Base-by-base conservation (phyloP, 1,140 invertebrate genomes). In the Teleogryllus occipitalis region DNA sequence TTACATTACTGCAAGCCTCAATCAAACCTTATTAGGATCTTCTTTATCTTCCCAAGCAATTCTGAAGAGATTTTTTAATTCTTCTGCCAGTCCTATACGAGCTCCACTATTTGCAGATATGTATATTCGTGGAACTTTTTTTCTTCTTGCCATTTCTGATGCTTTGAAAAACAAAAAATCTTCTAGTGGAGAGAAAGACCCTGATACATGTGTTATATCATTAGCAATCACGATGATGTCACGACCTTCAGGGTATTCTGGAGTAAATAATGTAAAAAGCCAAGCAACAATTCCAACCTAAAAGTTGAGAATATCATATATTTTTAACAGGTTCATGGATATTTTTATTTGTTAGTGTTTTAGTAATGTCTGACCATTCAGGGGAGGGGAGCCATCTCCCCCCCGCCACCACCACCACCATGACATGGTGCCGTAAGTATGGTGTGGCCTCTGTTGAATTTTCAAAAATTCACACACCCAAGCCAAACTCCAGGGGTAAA, bases 261-360 rank as follows among this genome's bases (percentile, higher is more conserved):
- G 98, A 0, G 98, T 99, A 84, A 91, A 94, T 1, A 99, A 86
- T 0, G 92, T 95, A 84, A 99, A 89, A 82, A 92, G 92, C 98
- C 98, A 99, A 0, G 98, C 97, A 7, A 99, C 95, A 97, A 99
- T 99, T 21, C 97, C 98, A 82, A 95, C 93, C 93, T 94, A 83
- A 76, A 83, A 81, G 76, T 10, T 74, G 80, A 8, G 14, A 7
- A 74, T 75, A 74, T 77, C 39, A 72, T 15, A 54, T 46, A 79
- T 73, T 47, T 79, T 49, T 7, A 48, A 10, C 8, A 72, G 7
- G 5, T 49, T 14, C 27, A 15, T 21, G n/a, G n/a, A 8, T 73
- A 27, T 21, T 10, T 74, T 2, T 0, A 15, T 8, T 21, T 2
- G 27, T 21, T 27, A 21, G 73, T 8, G 10, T 39, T 39, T 39